Conservation (phyloP, 1,140 invertebrate genomes). For the Bombus pascuorum region DNA sequence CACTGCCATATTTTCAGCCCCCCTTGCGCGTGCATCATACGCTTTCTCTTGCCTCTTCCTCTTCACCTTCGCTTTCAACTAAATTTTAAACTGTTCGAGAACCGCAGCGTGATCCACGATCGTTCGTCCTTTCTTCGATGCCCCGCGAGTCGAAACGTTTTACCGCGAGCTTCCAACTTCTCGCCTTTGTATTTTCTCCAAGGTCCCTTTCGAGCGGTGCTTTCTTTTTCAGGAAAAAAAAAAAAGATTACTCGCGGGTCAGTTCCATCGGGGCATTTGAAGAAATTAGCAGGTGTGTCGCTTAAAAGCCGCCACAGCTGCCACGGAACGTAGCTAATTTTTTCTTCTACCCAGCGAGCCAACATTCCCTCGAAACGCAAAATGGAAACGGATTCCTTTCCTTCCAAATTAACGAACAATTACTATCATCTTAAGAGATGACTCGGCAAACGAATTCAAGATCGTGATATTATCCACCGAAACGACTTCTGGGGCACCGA, state of each 20-base stretch:
- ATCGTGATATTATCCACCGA: constrained; percentile 50
- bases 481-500: constrained; percentile 31
- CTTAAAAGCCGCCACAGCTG: constrained; percentile 36
- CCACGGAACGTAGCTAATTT: constrained; percentile 39
- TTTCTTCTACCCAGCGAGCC: not conserved
- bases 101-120: not conserved
- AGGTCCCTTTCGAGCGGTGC: not conserved
- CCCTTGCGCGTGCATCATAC: not conserved
- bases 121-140: not conserved
- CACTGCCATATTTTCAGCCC: constrained; percentile 48
- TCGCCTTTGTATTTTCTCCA: not conserved
- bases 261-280: constrained; percentile 11
- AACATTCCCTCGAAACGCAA: not conserved
- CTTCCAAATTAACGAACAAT: constrained; percentile 58
- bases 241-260: not conserved
- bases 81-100: not conserved
- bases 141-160: not conserved
- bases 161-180: not conserved
- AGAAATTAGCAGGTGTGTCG: constrained; percentile 56
- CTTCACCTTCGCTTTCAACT: not conserved
- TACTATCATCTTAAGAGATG: constrained; percentile 55
- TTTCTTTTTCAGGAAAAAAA: not conserved
- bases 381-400: constrained; percentile 45
- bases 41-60: constrained; percentile 40
- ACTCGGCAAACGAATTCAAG: constrained; percentile 48